Evolutionary conservation across 2,113 vertebrate genomes (phyloP).

Genomic region (Mobula birostris): DNA sequence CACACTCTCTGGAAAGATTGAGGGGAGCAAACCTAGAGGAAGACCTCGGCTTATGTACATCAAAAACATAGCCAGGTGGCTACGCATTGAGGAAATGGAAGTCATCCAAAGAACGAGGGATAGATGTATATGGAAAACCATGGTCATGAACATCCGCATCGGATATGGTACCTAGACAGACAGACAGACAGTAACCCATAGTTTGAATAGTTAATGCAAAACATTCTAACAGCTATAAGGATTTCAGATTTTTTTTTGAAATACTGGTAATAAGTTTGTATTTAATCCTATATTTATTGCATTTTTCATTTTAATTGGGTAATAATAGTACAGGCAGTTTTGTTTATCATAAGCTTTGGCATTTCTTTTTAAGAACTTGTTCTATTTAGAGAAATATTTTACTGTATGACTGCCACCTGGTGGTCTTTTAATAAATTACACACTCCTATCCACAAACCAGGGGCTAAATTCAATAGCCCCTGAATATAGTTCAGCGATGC

Average conservation of each 20-base stretch:
- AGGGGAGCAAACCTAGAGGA: no score
- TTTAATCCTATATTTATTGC: neutral
- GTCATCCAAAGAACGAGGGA: no score
- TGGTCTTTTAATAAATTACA: slow-evolving; percentile 4
- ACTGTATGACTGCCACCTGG: neutral
- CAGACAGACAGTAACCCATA: no score
- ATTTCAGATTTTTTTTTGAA: neutral
- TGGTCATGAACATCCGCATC: no score
- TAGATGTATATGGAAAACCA: no score
- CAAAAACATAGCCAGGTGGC: no score
- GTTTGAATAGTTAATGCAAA: neutral
- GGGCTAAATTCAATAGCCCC: no score
- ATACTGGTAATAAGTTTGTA: neutral
- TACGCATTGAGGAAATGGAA: no score
- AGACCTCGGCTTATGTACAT: no score
- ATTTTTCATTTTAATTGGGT: neutral
- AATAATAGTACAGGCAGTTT: neutral
- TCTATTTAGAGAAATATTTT: neutral
- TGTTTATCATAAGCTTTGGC: neutral
- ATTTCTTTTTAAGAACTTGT: neutral
- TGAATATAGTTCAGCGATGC: no score
- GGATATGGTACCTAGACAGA: no score
- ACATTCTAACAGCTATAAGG: neutral
- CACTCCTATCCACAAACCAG: neutral
- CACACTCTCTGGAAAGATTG: no score